Base-by-base conservation (phyloP, 2,797 vertebrate genomes). In the Platalea minor region DNA sequence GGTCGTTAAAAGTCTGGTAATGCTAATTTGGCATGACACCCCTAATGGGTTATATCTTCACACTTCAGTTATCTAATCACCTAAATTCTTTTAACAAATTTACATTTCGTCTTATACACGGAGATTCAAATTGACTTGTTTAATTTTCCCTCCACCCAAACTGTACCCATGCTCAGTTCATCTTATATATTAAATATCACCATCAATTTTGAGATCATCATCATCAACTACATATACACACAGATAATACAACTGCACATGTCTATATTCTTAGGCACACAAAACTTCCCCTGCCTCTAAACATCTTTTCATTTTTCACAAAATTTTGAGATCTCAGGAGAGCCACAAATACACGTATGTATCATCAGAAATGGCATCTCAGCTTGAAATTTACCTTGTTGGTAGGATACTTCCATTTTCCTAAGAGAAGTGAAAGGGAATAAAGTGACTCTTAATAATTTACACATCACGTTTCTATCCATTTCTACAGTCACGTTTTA, bases 1-100 rank as follows among this genome's bases (percentile, higher is more conserved):
- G 96, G 98, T 98, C 97, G 85, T 98, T 98, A 98, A 98, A 98
- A 98, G 97, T 97, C 97, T 98, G 97, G 98, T 98, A 98, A 98
- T 98, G 98, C 98, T 98, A 98, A 99, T 98, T 98, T 98, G 98
- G 98, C 98, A 97, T 98, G 97, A 98, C 97, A 98, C 96, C 96
- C 97, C 94, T 97, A 97, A 98, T 97, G 97, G 98, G 98, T 98
- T 98, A 98, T 98, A 79, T 88, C 96, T 98, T 98, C 98, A 98
- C 98, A 98, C 98, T 97, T 97, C 97, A 98, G 98, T 98, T 98
- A 98, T 98, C 98, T 97, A 97, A 98, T 97, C 97, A 95, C 96
- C 94, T 97, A 95, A 97, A 96, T 93, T 96, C 95, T 96, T 95
- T 94, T 89, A 96, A 96, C 94, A 96, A 97, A 97, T 93, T 91